These are phyloP conservation scores for Heliconius himera DNA, from an alignment of 1,140 invertebrate genomes.

Conservation along the genomic window DNA sequence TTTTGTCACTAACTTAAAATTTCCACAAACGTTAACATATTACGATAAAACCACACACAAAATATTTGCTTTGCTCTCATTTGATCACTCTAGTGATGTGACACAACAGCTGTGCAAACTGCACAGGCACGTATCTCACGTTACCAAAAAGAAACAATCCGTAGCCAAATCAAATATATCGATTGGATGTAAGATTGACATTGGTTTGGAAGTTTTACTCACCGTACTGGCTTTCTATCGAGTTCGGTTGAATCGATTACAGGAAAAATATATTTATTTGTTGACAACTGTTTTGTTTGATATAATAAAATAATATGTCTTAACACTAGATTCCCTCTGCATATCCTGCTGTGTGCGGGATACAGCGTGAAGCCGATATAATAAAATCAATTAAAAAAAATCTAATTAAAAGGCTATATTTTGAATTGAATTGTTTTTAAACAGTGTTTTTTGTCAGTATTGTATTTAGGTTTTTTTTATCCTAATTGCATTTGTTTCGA, in stretches of 20 bases:
- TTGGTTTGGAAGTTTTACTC: conserved; percentile 9
- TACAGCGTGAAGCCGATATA: too few species aligned
- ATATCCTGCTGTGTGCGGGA: too few species aligned
- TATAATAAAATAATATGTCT: too few species aligned
- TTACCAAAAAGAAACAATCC: conserved; percentile 13
- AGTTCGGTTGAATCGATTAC: neutral
- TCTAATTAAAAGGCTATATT: too few species aligned
- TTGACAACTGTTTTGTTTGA: too few species aligned
- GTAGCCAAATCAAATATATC: conserved; percentile 18
- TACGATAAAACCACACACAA: neutral
- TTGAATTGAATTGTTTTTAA: too few species aligned
- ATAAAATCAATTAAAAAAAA: too few species aligned
- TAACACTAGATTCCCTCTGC: too few species aligned
- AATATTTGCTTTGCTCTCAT: conserved; percentile 14
- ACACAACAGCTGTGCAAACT: conserved; percentile 21
- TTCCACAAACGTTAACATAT: conserved; percentile 2
- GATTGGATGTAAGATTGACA: conserved; percentile 12
- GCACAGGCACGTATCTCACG: conserved; percentile 10
- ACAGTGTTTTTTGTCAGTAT: too few species aligned
- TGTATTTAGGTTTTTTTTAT: too few species aligned
- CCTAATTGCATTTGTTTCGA: too few species aligned
- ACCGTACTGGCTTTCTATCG: neutral
- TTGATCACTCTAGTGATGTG: conserved; percentile 8
- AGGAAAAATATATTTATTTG: neutral
- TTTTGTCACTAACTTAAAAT: too few species aligned